Base-by-base conservation (phyloP, 2,797 vertebrate genomes). In the Rhynchonycteris naso region DNA sequence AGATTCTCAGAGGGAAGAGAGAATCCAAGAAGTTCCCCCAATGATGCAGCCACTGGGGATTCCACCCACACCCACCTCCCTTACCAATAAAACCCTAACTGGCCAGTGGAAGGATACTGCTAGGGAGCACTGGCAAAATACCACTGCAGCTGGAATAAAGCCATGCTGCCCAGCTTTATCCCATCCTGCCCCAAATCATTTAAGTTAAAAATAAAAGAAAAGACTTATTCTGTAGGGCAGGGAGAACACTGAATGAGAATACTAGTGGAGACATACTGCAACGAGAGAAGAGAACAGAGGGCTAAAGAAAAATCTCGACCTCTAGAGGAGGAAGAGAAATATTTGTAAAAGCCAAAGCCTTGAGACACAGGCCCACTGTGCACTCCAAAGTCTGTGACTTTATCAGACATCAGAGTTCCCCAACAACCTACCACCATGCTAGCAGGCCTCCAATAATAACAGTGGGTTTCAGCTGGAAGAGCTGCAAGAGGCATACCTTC, bases 1-100 rank as follows among this genome's bases (percentile, higher is more conserved):
- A 93, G 54, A 38, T 89, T 74, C 72, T 93, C 75, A 90, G 4
- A 92, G 90, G 35, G 61, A 69, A 91, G 79, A 72, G 11, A 54
- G 22, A 69, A 91, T 50, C n/a, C 33, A 90, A 84, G 35, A 78
- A 58, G 28, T 26, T n/a, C 12, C 18, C n/a, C 21, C 8, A 14
- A 61, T 9, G n/a, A 26, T 24, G 9, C 35, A 83, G n/a, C 38
- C 38, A 58, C 35, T 74, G 56, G 35, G 7, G 89, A 96, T 86
- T 74, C 74, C 16, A 81, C 35, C 43, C 35, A 69, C 47, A 82
- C 2, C 21, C 38, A 79, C 69, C 18, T 79, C 14, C 26, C 69
- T 88, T 90, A 88, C 15, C 26, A 33, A n/a, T 33, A 76, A 59
- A 28, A 0, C 26, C 15, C 66, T 80, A 74, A 72, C 74, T 66